Base-by-base conservation (phyloP, 1,140 invertebrate genomes). In the Aleiodes sp. region DNA sequence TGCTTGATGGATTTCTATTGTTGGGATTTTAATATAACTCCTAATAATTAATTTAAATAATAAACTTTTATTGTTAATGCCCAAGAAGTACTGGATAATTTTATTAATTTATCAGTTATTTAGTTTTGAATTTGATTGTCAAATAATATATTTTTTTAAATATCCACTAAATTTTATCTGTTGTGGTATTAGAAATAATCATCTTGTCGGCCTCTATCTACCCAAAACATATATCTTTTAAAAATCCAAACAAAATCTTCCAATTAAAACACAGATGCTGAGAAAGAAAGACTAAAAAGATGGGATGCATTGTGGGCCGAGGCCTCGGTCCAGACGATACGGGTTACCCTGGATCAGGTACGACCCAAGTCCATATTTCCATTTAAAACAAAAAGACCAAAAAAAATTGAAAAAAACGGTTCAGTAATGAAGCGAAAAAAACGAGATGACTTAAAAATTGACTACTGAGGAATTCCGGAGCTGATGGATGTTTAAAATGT, bases 341-440 rank as follows among this genome's bases (percentile, higher is more conserved):
- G 71, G 81, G 82, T 80, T 83, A 84, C 79, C 82, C 83, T 83
- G 82, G 82, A 85, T 82, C 83, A 85, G 83, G 83, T 85, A 85
- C 80, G 83, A 84, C 81, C 82, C 83, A 85, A 31, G 78, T 82
- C 76, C 79, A 82, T 81, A 81, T 82, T 78, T 78, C 77, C 78
- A 43, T 78, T 80, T 80, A 26, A 35, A 66, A 28, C n/a, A 9
- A 69, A 52, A 46, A 19, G 61, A 70, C 35, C 9, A 57, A 35
- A 21, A 4, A 19, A 37, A 57, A 33, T 56, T 10, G 35, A 59
- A 29, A 37, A 62, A 14, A 39, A 14, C 9, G 14, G 19, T 33
- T 21, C 10, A 24, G 8, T 24, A 24, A 39, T 14, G 9, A 10
- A 4, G 60, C 7, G 29, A 19, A 62, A 33, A 39, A 37, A 16